Conservation (phyloP, 2,113 vertebrate genomes). For the Colaptes auratus region DNA sequence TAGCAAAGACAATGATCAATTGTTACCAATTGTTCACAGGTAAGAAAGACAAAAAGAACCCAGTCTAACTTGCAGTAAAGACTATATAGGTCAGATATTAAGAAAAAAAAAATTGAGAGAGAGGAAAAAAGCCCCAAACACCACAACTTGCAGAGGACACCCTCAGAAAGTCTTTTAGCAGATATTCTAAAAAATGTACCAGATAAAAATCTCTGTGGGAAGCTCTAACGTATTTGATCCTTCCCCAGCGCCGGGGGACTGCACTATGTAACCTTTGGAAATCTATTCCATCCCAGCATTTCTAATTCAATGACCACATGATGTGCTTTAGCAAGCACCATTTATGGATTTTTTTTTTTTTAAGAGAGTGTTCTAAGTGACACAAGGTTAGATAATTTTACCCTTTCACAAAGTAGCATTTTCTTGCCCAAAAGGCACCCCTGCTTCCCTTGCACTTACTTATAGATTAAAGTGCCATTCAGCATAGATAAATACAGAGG, state of each 20-base stretch:
- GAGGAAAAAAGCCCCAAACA: neutral
- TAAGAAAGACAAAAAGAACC: neutral
- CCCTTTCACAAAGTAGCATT: neutral
- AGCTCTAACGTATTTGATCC: constrained; percentile 15
- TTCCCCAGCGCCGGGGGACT: neutral
- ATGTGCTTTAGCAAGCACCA: constrained; percentile 43
- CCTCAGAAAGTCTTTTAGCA: constrained; percentile 28
- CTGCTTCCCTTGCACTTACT: neutral
- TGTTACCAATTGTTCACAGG: neutral
- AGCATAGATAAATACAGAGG: neutral
- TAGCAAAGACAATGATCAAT: neutral
- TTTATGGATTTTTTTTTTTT: constrained; percentile 43
- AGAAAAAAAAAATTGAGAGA: neutral
- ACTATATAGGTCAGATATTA: constrained; percentile 52
- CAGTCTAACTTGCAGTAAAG: neutral
- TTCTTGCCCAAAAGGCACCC: neutral
- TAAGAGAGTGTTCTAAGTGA: neutral
- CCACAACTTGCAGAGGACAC: neutral
- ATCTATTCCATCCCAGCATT: constrained; percentile 28
- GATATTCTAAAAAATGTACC: constrained; percentile 27
- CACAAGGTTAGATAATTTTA: constrained; percentile 31
- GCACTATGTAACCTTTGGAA: constrained; percentile 50
- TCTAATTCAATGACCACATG: constrained; percentile 53
- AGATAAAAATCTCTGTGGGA: constrained; percentile 54
- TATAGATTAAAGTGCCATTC: neutral